A percentile compares a stretch with the other conserved stretches of the same genome.
Conservation (phyloP, 2,797 vertebrate species). For the Zalophus californianus region DNA sequence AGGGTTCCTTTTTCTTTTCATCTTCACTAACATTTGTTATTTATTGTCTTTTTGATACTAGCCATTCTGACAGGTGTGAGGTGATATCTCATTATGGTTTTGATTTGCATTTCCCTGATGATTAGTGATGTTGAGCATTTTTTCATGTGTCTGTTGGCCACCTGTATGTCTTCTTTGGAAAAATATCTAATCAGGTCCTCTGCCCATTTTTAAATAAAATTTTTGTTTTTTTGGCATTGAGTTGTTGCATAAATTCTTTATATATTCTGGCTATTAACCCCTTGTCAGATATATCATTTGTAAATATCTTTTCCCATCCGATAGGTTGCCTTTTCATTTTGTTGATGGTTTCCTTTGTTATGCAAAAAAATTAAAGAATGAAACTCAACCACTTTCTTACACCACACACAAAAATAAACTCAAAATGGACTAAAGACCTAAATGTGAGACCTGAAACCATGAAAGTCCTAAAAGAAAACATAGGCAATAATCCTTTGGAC, state of each 20-base stretch:
- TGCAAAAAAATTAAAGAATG: not conserved
- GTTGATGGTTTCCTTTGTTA: not conserved
- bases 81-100: not conserved
- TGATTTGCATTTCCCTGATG: not conserved
- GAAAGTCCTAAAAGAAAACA: not conserved
- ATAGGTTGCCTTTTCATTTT: not conserved
- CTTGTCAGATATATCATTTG: not conserved
- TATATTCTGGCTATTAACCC: not conserved
- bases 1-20: not conserved
- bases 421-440: not conserved
- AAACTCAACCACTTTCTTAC: not conserved
- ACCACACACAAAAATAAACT: not conserved
- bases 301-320: not conserved
- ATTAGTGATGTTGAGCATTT: not conserved
- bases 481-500: not conserved
- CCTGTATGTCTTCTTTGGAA: not conserved
- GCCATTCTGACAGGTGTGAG: not conserved
- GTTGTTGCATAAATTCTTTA: not conserved
- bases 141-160: not conserved
- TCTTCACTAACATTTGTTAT: not conserved
- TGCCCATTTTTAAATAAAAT: not conserved
- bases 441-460: not conserved
- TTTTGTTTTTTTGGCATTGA: not conserved
- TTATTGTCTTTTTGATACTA: not conserved
- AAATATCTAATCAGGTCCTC: not conserved